phyloP scores from a whole-genome alignment of 1,140 invertebrate species.

The Stegodyphus mimosarum region DNA sequence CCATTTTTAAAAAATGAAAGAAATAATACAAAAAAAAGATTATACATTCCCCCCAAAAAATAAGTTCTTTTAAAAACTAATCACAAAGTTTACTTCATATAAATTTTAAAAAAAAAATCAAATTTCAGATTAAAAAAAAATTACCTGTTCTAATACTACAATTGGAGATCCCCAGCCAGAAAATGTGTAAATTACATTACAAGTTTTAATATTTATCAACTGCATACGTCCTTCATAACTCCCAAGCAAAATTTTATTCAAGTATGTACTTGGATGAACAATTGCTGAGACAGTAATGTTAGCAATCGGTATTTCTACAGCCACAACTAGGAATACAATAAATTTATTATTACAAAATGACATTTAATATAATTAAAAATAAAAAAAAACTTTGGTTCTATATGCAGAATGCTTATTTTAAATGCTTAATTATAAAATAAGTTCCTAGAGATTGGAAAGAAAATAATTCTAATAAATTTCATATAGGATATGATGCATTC shows the following conservation, averaged over 20 bases:
- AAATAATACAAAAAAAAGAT: no score
- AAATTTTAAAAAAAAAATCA: not conserved
- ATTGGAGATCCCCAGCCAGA: constrained; percentile 80
- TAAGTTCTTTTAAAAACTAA: no score
- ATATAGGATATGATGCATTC: no score
- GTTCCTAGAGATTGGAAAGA: no score
- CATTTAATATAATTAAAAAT: constrained; percentile 65
- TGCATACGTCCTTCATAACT: constrained; percentile 88
- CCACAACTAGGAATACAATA: not conserved
- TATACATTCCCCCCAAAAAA: no score
- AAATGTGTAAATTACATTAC: constrained; percentile 84
- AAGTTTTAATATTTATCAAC: constrained; percentile 88
- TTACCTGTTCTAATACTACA: constrained; percentile 77
- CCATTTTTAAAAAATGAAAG: no score
- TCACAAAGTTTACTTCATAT: not conserved
- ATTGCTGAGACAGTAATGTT: constrained; percentile 82
- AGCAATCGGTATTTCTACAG: constrained; percentile 62
- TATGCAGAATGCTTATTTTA: no score
- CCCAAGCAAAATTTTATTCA: constrained; percentile 94
- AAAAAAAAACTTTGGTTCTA: constrained; percentile 5
- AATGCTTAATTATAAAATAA: no score
- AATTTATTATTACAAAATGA: constrained; percentile 15
- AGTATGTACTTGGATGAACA: constrained; percentile 90
- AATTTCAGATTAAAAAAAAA: not conserved
- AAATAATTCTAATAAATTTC: no score